A percentile compares a stretch with the other conserved stretches of the same genome.
These are phyloP conservation scores for Limnephilus rhombicus DNA, from an alignment of 2,888 invertebrate species.

Conservation along the genomic window DNA sequence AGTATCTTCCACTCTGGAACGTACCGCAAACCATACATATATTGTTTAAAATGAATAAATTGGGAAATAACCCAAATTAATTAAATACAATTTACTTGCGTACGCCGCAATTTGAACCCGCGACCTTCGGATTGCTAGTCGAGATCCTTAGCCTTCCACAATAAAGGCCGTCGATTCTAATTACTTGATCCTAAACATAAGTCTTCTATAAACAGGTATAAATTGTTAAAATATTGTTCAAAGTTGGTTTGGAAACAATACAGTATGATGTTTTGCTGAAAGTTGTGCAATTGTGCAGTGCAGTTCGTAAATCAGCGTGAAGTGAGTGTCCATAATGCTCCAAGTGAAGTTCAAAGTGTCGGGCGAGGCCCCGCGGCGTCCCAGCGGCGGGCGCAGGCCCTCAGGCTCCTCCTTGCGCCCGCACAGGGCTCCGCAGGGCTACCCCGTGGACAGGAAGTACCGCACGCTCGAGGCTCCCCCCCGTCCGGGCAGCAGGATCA, in stretches of 20 bases:
- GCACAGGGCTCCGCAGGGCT: neutral
- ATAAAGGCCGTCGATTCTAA: too few relatives aligned
- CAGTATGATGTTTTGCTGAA: neutral
- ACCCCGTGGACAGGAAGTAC: slow-evolving; percentile 34
- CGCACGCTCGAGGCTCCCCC: slow-evolving; percentile 58
- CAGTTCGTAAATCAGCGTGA: neutral
- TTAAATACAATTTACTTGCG: too few relatives aligned
- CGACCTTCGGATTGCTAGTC: too few relatives aligned
- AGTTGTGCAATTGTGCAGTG: slow-evolving; percentile 18
- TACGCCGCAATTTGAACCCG: too few relatives aligned
- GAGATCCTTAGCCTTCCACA: too few relatives aligned
- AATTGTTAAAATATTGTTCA: neutral
- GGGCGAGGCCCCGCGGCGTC: slow-evolving; percentile 71
- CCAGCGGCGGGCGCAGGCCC: slow-evolving; percentile 17
- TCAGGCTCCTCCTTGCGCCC: neutral
- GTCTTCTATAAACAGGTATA: neutral
- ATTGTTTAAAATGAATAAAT: too few relatives aligned
- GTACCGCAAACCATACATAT: too few relatives aligned
- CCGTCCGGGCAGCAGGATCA: slow-evolving; percentile 52
- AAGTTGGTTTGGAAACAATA: neutral
- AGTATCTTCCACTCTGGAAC: too few relatives aligned
- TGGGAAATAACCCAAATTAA: too few relatives aligned
- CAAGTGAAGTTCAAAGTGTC: slow-evolving; percentile 76
- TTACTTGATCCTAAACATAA: neutral
- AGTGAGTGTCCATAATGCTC: slow-evolving; percentile 70